These are phyloP conservation scores for Podarcis siculus DNA, from an alignment of 2,797 vertebrate genomes.

Conservation along the genomic window DNA sequence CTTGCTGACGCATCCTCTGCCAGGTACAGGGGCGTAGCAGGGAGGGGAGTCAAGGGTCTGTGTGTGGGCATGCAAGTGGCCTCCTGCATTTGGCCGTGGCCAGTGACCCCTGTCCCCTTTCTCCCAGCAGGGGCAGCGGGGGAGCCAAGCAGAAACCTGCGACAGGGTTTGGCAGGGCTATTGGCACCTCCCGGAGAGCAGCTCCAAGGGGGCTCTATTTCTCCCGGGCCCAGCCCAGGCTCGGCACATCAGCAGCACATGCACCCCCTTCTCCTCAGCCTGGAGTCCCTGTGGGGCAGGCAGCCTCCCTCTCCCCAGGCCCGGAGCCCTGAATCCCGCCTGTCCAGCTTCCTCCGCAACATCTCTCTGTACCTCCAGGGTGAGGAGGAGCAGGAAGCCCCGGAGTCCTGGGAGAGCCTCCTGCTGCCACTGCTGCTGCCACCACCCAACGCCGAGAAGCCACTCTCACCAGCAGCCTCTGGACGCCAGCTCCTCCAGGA, in stretches of 20 bases:
- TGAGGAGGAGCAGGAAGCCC: slow-evolving; percentile 5
- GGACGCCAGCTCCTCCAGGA: slow-evolving; percentile 80
- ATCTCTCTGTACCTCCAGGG: too few relatives aligned
- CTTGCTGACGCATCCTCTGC: neutral
- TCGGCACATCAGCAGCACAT: neutral
- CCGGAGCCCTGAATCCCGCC: slow-evolving; percentile 17
- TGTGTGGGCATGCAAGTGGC: neutral
- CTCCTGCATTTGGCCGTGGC: neutral
- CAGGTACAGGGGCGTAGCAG: neutral
- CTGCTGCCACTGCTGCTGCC: slow-evolving; percentile 61
- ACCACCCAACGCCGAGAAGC: slow-evolving; percentile 74
- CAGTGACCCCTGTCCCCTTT: neutral
- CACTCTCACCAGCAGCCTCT: slow-evolving; percentile 68
- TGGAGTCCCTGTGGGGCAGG: slow-evolving; percentile 74
- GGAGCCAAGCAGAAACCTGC: too few relatives aligned
- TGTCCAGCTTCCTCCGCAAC: slow-evolving; percentile 68
- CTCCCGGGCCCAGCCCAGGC: neutral
- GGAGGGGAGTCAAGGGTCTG: neutral
- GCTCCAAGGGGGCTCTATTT: neutral
- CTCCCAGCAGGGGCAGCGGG: neutral
- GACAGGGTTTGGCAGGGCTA: neutral
- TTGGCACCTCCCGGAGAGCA: neutral
- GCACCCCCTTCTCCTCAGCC: slow-evolving; percentile 65
- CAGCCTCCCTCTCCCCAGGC: slow-evolving; percentile 59
- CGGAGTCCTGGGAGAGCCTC: slow-evolving; percentile 81